A percentile compares a stretch with the other conserved stretches of the same genome.
These are phyloP conservation scores for Adelosebastes latens DNA, from an alignment of 2,797 vertebrate species.

Conservation along the genomic window DNA sequence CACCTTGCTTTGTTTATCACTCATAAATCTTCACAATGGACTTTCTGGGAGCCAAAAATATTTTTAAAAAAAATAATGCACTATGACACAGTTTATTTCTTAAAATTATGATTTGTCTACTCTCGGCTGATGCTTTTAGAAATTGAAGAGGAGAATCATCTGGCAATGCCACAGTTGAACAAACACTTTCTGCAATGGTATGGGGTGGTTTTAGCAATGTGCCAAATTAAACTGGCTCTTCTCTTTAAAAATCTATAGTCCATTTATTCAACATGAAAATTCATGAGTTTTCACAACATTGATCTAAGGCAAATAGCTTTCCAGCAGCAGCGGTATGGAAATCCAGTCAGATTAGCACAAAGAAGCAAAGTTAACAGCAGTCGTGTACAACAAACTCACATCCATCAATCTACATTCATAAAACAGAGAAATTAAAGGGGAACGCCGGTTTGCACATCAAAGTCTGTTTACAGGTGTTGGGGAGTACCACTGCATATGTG, in stretches of 20 bases:
- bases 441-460: not conserved
- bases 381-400: not conserved
- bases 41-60: not conserved
- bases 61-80: not conserved
- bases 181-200: constrained; percentile 4
- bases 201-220: not conserved
- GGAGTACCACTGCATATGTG: not conserved
- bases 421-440: not conserved
- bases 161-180: not conserved
- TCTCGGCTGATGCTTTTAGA: not conserved
- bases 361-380: not conserved
- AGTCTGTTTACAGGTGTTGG: not conserved
- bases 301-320: not conserved
- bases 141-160: not conserved
- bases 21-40: not conserved
- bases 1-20: not conserved
- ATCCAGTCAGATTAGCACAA: constrained; percentile 5
- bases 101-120: not conserved
- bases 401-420: not conserved
- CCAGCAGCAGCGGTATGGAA: not conserved
- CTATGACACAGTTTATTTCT: not conserved
- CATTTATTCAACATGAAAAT: constrained; percentile 10
- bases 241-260: constrained; percentile 22
- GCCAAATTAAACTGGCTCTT: not conserved
- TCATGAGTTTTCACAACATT: not conserved